Conservation (phyloP, 2,797 vertebrate species). For the Alfaro cultratus region DNA sequence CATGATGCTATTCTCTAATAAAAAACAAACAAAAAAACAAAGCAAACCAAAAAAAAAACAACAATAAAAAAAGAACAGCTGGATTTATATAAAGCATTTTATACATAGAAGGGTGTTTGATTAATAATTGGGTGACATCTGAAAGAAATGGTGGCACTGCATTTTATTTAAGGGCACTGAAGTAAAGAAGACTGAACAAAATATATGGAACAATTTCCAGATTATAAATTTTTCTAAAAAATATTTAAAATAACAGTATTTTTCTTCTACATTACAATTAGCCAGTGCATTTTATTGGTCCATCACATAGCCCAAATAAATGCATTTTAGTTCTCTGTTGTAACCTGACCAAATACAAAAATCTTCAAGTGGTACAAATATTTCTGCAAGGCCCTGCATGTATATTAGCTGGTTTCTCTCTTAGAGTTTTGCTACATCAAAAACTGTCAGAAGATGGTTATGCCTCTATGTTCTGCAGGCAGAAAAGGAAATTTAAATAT, state of each 20-base stretch:
- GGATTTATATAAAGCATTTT: not conserved
- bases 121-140: not conserved
- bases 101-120: not conserved
- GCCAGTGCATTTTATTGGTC: not conserved
- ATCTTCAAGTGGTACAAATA: not conserved
- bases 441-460: slow-evolving; percentile 44
- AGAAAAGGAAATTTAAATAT: slow-evolving; percentile 55
- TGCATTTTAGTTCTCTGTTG: not conserved
- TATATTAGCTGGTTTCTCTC: slow-evolving; percentile 50
- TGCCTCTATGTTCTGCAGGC: slow-evolving; percentile 53
- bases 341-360: not conserved
- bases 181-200: not conserved
- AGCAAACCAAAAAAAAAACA: too few relatives aligned
- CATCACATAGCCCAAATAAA: not conserved
- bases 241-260: not conserved
- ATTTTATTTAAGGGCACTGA: not conserved
- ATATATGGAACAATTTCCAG: not conserved
- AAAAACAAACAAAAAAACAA: not conserved
- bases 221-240: not conserved
- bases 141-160: not conserved
- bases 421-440: slow-evolving; percentile 40
- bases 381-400: slow-evolving; percentile 63
- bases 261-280: not conserved
- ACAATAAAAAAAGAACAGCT: too few relatives aligned
- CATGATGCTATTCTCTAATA: not conserved